Percentiles rank a stretch among this genome's conserved stretches.
phyloP scores from a whole-genome alignment of 1,140 invertebrate genomes.

The Ceratosolen fusciceps region DNA sequence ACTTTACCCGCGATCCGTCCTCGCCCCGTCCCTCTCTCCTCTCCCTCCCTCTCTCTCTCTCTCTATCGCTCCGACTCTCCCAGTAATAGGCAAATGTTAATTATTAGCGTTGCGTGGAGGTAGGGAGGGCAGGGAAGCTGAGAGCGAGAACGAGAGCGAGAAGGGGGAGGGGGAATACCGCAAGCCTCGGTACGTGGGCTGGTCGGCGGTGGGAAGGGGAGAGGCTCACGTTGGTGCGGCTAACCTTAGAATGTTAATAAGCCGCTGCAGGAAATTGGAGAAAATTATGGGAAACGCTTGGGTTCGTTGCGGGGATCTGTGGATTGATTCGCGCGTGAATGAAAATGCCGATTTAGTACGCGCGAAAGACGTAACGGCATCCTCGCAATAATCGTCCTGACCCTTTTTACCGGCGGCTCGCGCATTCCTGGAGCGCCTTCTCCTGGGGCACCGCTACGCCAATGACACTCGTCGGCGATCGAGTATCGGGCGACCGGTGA shows the following conservation, averaged over 20 bases:
- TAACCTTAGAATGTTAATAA: conserved; percentile 27
- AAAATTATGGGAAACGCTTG: not conserved
- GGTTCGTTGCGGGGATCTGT: not conserved
- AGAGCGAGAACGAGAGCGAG: too few species aligned
- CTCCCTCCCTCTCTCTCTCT: conserved; percentile 5
- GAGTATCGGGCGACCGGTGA: conserved; percentile 13
- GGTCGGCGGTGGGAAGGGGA: too few species aligned
- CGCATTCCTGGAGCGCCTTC: not conserved
- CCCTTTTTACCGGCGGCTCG: not conserved
- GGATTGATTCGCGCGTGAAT: not conserved
- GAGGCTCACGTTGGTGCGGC: not conserved
- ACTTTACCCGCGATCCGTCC: not conserved
- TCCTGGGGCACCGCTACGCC: not conserved
- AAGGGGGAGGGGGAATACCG: too few species aligned
- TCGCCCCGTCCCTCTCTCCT: not conserved
- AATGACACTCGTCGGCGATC: conserved; percentile 24
- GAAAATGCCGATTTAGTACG: conserved; percentile 38
- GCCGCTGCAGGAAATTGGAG: not conserved
- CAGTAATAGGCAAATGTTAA: too few species aligned
- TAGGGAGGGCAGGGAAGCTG: too few species aligned
- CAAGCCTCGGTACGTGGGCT: too few species aligned
- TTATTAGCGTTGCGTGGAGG: too few species aligned
- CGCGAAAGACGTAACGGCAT: conserved; percentile 21
- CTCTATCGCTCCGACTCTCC: too few species aligned
- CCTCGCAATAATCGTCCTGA: conserved; percentile 7